phyloP scores from a whole-genome alignment of 1,140 invertebrate species.

The Cylas formicarius region DNA sequence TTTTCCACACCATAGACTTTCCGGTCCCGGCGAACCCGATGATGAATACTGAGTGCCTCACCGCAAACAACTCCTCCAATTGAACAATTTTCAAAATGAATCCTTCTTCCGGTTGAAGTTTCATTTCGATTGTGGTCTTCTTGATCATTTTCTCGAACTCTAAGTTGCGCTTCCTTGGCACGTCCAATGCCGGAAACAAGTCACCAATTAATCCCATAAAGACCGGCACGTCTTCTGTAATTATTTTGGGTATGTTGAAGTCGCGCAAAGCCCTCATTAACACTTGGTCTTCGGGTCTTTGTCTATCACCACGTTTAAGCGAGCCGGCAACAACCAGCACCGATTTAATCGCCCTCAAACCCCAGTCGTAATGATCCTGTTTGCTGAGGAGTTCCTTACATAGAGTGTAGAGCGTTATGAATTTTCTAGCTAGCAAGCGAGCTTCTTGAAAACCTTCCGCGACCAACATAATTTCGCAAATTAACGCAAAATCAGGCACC shows the following conservation, averaged over 20 bases:
- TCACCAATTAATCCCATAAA: slow-evolving; percentile 90
- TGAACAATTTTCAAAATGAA: slow-evolving; percentile 87
- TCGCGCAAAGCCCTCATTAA: slow-evolving; percentile 80
- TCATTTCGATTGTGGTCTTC: slow-evolving; percentile 71
- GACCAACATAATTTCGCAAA: slow-evolving; percentile 91
- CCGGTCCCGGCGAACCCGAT: slow-evolving; percentile 89
- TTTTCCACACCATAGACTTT: slow-evolving; percentile 90
- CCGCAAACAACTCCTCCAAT: slow-evolving; percentile 84
- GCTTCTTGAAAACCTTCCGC: slow-evolving; percentile 89
- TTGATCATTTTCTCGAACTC: slow-evolving; percentile 78
- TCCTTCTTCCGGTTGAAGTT: slow-evolving; percentile 83
- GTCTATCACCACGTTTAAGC: slow-evolving; percentile 57
- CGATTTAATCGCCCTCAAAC: slow-evolving; percentile 85
- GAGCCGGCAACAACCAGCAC: slow-evolving; percentile 87
- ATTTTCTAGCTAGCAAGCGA: slow-evolving; percentile 77
- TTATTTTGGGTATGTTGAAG: slow-evolving; percentile 90
- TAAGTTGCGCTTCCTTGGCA: slow-evolving; percentile 72
- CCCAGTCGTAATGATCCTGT: slow-evolving; percentile 95
- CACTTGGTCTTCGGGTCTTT: slow-evolving; percentile 68
- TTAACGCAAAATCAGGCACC: slow-evolving; percentile 86
- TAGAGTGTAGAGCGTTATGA: slow-evolving; percentile 83
- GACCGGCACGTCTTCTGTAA: slow-evolving; percentile 80
- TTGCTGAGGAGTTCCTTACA: slow-evolving; percentile 84
- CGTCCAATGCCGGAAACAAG: slow-evolving; percentile 82
- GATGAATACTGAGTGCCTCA: slow-evolving; percentile 91